phyloP scores from a whole-genome alignment of 2,888 invertebrate species.

The Mesorhabditis sp. region DNA sequence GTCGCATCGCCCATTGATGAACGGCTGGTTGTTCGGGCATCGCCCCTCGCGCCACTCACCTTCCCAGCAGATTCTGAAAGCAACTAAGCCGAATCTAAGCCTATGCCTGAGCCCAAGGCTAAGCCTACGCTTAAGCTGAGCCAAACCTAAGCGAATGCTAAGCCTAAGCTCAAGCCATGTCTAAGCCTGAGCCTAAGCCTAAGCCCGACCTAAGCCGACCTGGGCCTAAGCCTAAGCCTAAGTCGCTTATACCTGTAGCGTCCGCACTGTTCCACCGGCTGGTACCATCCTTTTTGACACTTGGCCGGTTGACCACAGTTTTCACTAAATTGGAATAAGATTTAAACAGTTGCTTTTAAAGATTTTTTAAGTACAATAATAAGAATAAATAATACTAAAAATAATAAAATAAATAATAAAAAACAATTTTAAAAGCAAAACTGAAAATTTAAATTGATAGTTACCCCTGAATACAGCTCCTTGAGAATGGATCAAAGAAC shows the following conservation, averaged over 20 bases:
- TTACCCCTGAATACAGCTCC: not conserved
- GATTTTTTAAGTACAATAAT: not conserved
- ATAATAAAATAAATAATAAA: too few species aligned
- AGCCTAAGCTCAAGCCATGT: too few species aligned
- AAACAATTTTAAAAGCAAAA: too few species aligned
- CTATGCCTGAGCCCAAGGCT: too few species aligned
- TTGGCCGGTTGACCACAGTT: not conserved
- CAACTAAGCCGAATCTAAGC: not conserved
- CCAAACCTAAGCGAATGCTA: too few species aligned
- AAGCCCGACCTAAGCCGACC: too few species aligned
- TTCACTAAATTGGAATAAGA: not conserved
- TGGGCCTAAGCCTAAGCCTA: too few species aligned
- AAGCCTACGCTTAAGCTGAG: too few species aligned
- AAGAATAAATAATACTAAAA: too few species aligned
- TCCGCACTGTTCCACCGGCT: not conserved
- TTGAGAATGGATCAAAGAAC: not conserved
- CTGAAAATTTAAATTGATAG: too few species aligned
- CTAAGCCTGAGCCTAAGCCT: too few species aligned
- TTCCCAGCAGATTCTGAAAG: not conserved
- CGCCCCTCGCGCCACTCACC: not conserved
- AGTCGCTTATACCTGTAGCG: not conserved
- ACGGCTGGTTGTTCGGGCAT: constrained; percentile 4
- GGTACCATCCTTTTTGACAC: not conserved
- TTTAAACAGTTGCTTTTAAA: not conserved
- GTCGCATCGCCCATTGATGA: constrained; percentile 6